Evolutionary conservation across 2,113 vertebrate species (phyloP).

Genomic region (Etia nguti): DNA sequence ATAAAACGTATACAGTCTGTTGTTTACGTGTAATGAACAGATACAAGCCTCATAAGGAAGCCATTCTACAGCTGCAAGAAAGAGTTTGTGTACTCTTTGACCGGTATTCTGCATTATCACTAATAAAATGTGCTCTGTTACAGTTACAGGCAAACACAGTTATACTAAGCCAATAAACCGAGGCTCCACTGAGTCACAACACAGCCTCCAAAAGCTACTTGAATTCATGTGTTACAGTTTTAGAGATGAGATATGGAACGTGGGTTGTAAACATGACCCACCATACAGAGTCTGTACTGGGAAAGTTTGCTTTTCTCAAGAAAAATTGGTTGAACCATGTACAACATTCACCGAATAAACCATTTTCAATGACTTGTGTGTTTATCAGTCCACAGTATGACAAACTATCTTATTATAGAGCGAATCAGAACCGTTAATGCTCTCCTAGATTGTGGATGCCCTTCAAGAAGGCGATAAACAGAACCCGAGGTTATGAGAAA

Average conservation of each 20-base stretch:
- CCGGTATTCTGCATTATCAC: not conserved
- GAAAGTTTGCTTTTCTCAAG: not conserved
- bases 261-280: not conserved
- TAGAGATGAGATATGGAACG: not conserved
- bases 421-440: not conserved
- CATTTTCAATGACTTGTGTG: not conserved
- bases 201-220: not conserved
- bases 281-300: not conserved
- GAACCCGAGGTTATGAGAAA: not conserved
- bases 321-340: not conserved
- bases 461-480: not conserved
- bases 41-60: not conserved
- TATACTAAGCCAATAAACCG: not conserved
- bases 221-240: not conserved
- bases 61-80: not conserved
- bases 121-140: not conserved
- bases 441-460: not conserved
- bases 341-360: not conserved
- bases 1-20: not conserved
- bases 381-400: not conserved
- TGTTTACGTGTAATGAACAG: not conserved
- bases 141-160: not conserved
- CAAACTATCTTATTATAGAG: not conserved
- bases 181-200: not conserved
- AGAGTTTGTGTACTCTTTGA: not conserved